Evolutionary conservation across 2,888 invertebrate genomes (phyloP), one percentile per base, ranked within the genome.

Genomic region (Nesidiocoris tenuis): DNA sequence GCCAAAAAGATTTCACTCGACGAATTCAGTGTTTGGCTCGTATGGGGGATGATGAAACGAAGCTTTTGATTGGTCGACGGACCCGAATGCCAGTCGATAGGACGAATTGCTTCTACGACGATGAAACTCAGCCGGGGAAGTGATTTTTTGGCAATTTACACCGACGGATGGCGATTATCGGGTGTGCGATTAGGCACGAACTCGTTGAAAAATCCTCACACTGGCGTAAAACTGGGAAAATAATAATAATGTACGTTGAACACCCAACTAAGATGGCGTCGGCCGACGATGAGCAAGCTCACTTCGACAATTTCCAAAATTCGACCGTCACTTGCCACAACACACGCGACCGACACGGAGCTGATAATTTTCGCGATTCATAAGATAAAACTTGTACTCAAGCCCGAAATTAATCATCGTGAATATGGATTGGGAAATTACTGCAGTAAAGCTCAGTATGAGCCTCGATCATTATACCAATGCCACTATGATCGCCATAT

Each of bases 61-160:
- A 85, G 85, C 84, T 85, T 88, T 87, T 87, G 86, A 91, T 91
- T 91, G 91, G 91, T 87, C 86, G 86, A 86, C 85, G 61, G 84
- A 83, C 83, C 83, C 84, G 87, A 89, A 89, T 90, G 68, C 71
- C 74, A 76, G 61, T 78, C 78, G 76, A 78, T 78, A 76, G 76
- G 66, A n/a, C 39, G 54, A 65, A 64, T 57, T 39, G 54, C 59
- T 17, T 21, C 1, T 17, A 39, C 25, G 16, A 61, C 22, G 63
- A 16, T 12, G 16, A 63, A 19, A 17, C 5, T 12, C 39, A 39
- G 39, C 39, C 39, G 39, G 12, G 5, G 39, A 39, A 7, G 39
- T 7, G 12, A 39, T 39, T 39, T 63, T 21, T 70, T 59, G 17
- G 17, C 0, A 24, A 24, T 59, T 70, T 9, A 1, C 63, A 63